Conservation (phyloP, 2,888 invertebrate genomes). For the Drosophila macrospina region DNA sequence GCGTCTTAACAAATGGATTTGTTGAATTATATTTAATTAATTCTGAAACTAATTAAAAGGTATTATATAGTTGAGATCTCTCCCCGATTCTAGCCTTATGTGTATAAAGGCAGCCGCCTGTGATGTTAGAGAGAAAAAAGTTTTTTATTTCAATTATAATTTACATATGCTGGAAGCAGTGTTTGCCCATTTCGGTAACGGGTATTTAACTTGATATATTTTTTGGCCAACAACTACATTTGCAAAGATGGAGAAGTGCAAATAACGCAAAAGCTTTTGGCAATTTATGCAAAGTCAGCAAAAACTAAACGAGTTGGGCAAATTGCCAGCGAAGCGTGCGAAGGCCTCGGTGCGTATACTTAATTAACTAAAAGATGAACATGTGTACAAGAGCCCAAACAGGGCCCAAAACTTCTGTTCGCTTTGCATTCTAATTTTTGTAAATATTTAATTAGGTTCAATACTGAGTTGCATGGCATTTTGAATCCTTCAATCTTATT, state of each 20-base stretch:
- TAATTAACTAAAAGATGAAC: constrained; percentile 67
- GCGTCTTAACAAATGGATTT: too few species aligned
- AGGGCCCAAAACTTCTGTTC: constrained; percentile 21
- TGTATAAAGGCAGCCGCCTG: constrained; percentile 5
- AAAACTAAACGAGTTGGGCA: constrained; percentile 55
- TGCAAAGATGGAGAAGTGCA: constrained; percentile 7
- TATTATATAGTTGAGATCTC: neutral
- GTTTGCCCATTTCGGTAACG: constrained; percentile 63
- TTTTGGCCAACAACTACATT: constrained; percentile 39
- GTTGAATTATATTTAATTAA: neutral
- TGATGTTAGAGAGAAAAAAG: constrained; percentile 30
- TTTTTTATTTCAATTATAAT: constrained; percentile 55
- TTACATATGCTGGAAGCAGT: constrained; percentile 65
- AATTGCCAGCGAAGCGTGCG: constrained; percentile 40
- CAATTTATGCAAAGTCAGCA: constrained; percentile 74
- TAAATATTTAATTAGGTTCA: constrained; percentile 72
- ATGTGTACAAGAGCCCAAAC: constrained; percentile 48
- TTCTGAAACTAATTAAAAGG: neutral
- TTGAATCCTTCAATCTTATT: constrained; percentile 41
- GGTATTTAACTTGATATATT: constrained; percentile 51
- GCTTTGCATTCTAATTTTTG: constrained; percentile 43
- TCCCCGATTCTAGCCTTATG: neutral
- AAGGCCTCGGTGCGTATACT: constrained; percentile 64
- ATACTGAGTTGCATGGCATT: constrained; percentile 10
- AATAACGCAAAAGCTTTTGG: constrained; percentile 32